Evolutionary conservation across 1,140 invertebrate genomes (phyloP), one percentile per base, ranked within the genome.

Genomic region (Penaeus vannamei): DNA sequence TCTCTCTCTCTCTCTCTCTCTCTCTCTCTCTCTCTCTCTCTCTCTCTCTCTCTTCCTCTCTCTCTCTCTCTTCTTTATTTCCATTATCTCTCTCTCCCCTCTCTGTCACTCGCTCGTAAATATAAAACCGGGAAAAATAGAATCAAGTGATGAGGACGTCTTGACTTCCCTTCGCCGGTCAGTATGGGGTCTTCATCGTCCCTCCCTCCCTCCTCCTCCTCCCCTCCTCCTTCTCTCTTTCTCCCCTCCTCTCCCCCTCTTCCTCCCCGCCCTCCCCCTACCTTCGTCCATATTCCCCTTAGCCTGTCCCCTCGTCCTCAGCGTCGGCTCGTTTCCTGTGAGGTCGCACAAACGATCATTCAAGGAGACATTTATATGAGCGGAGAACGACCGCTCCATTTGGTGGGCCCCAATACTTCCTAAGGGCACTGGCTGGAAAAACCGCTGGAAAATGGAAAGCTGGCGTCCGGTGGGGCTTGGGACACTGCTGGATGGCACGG

Each of bases 321-420:
- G 66, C 36, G 60, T 66, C 81, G 87, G 42, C 64, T 89, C 81
- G 80, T 84, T 89, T 89, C 87, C 87, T 84, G 79, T 79, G 81
- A 89, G 87, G 87, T 84, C 82, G 53, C 81, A 84, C 87, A 89
- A 89, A 89, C 87, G 87, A 89, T 89, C 87, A 89, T 89, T 84
- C 87, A 89, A 89, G 64, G 81, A 89, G 87, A 89, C 87, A 89
- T 89, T 84, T 89, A 88, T 88, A 88, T 88, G 86, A 81, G 81
- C 66, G 87, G 82, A 53, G 81, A 84, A 84, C 79, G 87, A 60
- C 82, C 53, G 81, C 61, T 84, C 87, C 87, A 84, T 84, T 84
- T 84, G 53, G 66, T 59, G 53, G 66, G 85, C 8, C 81, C 87
- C 85, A 86, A 86, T 80, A 81, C 85, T 86, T 86, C 85, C 77